Evolutionary conservation across 2,113 vertebrate genomes (phyloP), one percentile per base, ranked within the genome.

Genomic region (Cyprinodon brontotheroides): DNA sequence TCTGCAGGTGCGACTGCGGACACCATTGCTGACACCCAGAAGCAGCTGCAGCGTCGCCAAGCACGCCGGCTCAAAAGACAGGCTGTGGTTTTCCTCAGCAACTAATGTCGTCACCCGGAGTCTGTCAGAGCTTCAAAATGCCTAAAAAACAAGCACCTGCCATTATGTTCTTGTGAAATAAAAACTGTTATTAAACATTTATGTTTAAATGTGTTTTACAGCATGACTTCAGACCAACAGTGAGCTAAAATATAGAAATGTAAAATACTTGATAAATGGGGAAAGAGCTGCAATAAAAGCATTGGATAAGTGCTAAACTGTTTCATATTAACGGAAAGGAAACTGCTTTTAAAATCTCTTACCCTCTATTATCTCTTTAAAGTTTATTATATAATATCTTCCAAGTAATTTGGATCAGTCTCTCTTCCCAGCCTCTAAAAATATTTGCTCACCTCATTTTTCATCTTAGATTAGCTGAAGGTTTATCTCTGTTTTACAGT

Each of bases 61-160:
- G 91, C 89, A 62, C 68, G 77, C 61, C 91, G 83, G 0, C 85
- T 94, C 74, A 94, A 47, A 83, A 91, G 93, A 82, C 91, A 84
- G 76, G 92, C 90, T 1, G 38, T 86, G n/a, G 87, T 94, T 63
- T 92, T 93, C 65, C 85, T 81, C 15, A 41, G 17, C 64, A 74
- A 88, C 36, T 91, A 78, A 88, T 53, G 4, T 2, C 50, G 22
- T 8, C 2, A 29, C 15, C 60, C 37, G 37, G 10, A 61, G 53
- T 48, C 59, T 66, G 12, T 22, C 40, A 47, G 8, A 53, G 14
- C 14, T 53, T 53, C 50, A 61, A 36, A 61, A 36, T 4, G 11
- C 11, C 60, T 61, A 1, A 9, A 3, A 57, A 1, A 43, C 37
- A 7, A 62, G 39, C 40, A 13, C 63, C 29, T 29, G 41, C 36